phyloP scores from a whole-genome alignment of 1,140 invertebrate species.

The Drosophila kikkawai region DNA sequence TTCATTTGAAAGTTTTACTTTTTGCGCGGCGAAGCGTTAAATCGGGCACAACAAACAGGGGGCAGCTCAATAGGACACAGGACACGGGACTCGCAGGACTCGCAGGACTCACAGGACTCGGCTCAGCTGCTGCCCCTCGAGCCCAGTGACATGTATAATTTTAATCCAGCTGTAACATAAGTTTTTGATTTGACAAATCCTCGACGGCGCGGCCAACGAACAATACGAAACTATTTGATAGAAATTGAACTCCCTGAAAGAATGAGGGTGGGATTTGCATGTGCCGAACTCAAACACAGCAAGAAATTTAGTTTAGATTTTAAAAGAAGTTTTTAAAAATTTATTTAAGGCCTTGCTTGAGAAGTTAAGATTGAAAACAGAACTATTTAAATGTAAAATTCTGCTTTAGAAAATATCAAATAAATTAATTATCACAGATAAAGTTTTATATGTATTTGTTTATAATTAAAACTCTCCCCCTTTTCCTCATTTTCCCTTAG shows the following conservation, averaged over 20 bases:
- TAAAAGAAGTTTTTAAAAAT: neutral
- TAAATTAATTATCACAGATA: too few species aligned
- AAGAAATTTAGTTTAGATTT: neutral
- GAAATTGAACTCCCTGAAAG: conserved; percentile 67
- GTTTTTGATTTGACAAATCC: conserved; percentile 84
- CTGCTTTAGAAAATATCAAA: too few species aligned
- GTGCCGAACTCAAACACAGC: neutral
- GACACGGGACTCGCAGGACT: conserved; percentile 23
- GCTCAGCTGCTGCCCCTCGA: conserved; percentile 18
- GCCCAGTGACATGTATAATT: conserved; percentile 81
- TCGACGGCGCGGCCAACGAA: conserved; percentile 29
- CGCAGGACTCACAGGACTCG: conserved; percentile 23
- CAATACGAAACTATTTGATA: conserved; percentile 78
- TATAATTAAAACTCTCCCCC: neutral
- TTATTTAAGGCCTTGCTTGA: neutral
- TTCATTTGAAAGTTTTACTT: conserved; percentile 84
- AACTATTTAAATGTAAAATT: too few species aligned
- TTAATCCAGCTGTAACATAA: conserved; percentile 84
- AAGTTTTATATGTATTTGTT: too few species aligned
- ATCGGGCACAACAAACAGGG: conserved; percentile 65
- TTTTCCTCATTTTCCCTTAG: neutral
- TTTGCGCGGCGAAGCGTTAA: conserved; percentile 83
- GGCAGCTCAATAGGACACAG: conserved; percentile 25
- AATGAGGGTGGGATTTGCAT: conserved; percentile 45
- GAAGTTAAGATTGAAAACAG: neutral